Conservation (phyloP, 2,888 invertebrate genomes). For the Ormia ochracea region DNA sequence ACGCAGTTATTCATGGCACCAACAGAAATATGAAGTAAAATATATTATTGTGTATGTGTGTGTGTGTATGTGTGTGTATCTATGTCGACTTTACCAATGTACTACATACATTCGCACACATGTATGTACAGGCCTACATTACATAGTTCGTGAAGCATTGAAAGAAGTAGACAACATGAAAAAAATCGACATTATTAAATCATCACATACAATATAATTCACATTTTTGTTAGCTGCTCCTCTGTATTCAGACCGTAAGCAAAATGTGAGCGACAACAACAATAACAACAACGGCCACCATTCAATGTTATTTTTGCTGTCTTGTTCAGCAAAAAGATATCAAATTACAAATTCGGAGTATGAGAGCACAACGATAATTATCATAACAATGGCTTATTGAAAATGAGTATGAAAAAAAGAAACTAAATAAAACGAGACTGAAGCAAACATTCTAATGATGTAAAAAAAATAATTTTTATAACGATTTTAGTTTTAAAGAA, state of each 20-base stretch:
- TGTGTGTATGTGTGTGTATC: too few species aligned
- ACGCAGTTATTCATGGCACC: too few species aligned
- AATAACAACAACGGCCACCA: conserved; percentile 15
- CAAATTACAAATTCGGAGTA: conserved; percentile 44
- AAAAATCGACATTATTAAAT: conserved; percentile 55
- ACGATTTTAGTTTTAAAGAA: conserved; percentile 2
- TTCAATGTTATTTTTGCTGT: conserved; percentile 56
- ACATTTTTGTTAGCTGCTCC: conserved; percentile 38
- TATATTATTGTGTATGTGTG: too few species aligned
- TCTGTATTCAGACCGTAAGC: conserved; percentile 52
- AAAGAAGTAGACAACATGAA: conserved; percentile 6
- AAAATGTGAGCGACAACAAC: conserved; percentile 3
- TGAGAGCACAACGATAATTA: conserved; percentile 58
- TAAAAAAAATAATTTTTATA: conserved; percentile 30
- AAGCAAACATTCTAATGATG: conserved; percentile 53
- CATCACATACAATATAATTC: conserved; percentile 56
- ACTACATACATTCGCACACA: background rate
- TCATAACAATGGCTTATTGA: conserved; percentile 61
- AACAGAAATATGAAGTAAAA: too few species aligned
- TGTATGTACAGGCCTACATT: background rate
- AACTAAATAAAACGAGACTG: background rate
- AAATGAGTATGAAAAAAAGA: conserved; percentile 9
- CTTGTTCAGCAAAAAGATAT: conserved; percentile 54
- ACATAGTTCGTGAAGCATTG: background rate
- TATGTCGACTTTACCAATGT: too few species aligned